Evolutionary conservation across 2,888 invertebrate genomes (phyloP).

Genomic region (Scaptomyza parva): DNA sequence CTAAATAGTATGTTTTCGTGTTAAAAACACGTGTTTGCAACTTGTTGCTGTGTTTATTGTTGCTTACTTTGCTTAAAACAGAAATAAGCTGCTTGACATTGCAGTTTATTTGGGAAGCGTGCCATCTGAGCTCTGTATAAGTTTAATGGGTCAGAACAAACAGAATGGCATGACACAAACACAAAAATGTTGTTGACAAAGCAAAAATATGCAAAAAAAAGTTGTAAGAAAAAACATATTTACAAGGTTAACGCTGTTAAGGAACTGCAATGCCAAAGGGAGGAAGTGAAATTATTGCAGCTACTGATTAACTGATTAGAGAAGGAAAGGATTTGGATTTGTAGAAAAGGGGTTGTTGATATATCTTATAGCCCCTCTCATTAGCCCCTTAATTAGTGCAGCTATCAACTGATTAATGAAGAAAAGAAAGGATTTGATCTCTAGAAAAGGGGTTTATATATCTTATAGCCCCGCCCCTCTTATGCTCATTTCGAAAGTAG

Average conservation of each 20-base stretch:
- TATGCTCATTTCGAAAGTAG: constrained; percentile 47
- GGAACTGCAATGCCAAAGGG: constrained; percentile 2
- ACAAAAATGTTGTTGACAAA: constrained; percentile 15
- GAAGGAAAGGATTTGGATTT: constrained; percentile 3
- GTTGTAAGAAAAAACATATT: constrained; percentile 8
- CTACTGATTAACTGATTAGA: background rate
- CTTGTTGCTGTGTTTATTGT: constrained; percentile 11
- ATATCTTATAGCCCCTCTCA: background rate
- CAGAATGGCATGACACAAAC: constrained; percentile 25
- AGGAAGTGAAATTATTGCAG: no score
- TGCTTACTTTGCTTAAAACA: constrained; percentile 8
- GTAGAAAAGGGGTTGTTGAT: background rate
- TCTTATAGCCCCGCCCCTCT: no score
- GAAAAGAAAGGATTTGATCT: constrained; percentile 6
- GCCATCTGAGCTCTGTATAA: constrained; percentile 47
- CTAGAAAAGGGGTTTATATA: background rate
- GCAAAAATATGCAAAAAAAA: background rate
- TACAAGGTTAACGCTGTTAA: constrained; percentile 39
- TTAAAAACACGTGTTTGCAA: constrained; percentile 37
- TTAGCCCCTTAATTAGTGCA: no score
- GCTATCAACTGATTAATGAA: background rate
- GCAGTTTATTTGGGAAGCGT: constrained; percentile 45
- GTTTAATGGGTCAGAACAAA: constrained; percentile 49
- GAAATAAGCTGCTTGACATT: constrained; percentile 33
- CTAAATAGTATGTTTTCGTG: constrained; percentile 12